Conservation (phyloP, 53 echinoderm and acorn worm species). For the Paracentrotus lividus region DNA sequence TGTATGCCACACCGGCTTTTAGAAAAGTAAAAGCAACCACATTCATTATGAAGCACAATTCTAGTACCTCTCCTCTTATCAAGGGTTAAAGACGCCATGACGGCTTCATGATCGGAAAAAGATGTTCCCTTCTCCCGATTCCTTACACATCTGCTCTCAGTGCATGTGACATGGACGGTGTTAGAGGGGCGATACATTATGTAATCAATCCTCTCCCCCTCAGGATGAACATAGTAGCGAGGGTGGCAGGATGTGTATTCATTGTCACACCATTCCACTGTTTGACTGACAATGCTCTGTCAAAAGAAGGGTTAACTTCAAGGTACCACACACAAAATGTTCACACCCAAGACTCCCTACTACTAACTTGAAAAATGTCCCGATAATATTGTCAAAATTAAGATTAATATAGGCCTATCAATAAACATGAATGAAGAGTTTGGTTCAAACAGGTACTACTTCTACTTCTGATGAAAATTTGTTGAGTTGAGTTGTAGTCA, state of each 20-base stretch:
- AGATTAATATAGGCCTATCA: no score
- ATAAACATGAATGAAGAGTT: no score
- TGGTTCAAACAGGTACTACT: no score
- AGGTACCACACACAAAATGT: no score
- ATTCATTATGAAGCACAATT: background rate
- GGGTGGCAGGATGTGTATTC: slow-evolving; percentile 63
- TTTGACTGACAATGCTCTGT: background rate
- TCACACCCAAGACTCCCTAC: no score
- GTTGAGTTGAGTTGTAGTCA: no score
- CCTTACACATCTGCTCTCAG: background rate
- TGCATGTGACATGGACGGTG: background rate
- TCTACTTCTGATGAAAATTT: no score
- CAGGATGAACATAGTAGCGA: slow-evolving; percentile 14
- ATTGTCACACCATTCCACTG: slow-evolving; percentile 62
- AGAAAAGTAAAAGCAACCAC: no score
- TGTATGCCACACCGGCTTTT: no score
- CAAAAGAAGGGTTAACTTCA: background rate
- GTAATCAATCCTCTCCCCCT: slow-evolving; percentile 56
- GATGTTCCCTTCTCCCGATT: background rate
- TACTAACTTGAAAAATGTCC: no score
- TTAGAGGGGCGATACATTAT: slow-evolving; percentile 28
- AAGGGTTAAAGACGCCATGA: slow-evolving; percentile 1
- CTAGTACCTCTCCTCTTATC: background rate
- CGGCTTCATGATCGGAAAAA: slow-evolving; percentile 53
- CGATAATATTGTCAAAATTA: no score